Evolutionary conservation across 2,113 vertebrate genomes (phyloP).

Genomic region (Holacanthus passer): DNA sequence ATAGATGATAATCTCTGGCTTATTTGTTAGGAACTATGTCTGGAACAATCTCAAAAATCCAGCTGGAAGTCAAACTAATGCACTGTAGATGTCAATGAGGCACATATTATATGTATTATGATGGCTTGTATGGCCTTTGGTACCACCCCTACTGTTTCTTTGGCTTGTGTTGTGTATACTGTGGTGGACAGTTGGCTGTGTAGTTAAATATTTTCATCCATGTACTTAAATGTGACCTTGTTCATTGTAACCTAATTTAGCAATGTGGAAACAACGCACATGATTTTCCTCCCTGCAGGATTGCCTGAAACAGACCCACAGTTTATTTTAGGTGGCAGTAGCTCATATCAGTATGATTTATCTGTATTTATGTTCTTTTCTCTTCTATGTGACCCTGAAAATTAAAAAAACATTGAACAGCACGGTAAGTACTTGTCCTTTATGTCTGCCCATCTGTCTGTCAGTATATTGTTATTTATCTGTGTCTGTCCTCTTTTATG

Average conservation of each 20-base stretch:
- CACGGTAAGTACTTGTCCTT: conserved; percentile 63
- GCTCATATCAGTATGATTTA: conserved; percentile 1
- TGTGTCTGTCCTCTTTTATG: not conserved
- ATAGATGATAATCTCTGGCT: not conserved
- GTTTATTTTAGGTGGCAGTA: not conserved
- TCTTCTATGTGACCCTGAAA: conserved; percentile 48
- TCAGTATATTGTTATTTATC: not conserved
- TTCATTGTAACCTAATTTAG: not conserved
- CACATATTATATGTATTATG: too few species aligned
- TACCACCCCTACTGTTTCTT: not conserved
- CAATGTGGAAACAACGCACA: not conserved
- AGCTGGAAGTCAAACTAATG: not conserved
- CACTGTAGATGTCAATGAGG: too few species aligned
- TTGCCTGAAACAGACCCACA: not conserved
- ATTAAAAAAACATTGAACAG: conserved; percentile 41
- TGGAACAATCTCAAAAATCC: not conserved
- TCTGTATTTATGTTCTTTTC: conserved; percentile 33
- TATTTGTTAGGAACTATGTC: not conserved
- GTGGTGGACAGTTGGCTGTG: not conserved
- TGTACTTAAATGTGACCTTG: not conserved
- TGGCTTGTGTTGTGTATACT: not conserved
- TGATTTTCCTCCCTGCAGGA: not conserved
- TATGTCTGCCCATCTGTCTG: not conserved
- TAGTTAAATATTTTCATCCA: not conserved
- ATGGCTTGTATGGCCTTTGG: not conserved